These are phyloP conservation scores for Lithodes maja DNA, from an alignment of 2,888 invertebrate species.

Conservation along the genomic window DNA sequence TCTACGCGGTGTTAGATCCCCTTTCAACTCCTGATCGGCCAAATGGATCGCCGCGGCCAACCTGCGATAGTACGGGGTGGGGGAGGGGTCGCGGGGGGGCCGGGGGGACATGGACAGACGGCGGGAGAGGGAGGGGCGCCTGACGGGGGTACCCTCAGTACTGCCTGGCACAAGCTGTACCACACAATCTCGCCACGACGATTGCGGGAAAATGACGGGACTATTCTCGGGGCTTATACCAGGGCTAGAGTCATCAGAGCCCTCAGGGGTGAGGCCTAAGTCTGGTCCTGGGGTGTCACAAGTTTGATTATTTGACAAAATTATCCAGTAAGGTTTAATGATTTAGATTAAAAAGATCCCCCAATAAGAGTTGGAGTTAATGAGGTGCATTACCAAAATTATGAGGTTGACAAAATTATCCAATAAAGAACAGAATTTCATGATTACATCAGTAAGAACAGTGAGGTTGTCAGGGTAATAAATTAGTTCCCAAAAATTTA, in stretches of 20 bases:
- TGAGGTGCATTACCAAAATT: no score
- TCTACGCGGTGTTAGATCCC: conserved; percentile 30
- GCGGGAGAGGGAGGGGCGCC: background rate
- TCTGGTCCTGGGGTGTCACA: background rate
- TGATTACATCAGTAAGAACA: no score
- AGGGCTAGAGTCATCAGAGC: conserved; percentile 64
- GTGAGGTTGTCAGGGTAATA: no score
- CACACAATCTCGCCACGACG: conserved; percentile 53
- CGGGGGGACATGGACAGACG: background rate
- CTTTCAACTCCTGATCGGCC: conserved; percentile 64
- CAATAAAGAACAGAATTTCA: no score
- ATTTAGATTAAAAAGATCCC: no score
- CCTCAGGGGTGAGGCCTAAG: conserved; percentile 3
- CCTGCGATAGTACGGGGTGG: conserved; percentile 66
- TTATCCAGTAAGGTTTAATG: no score
- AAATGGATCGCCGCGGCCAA: conserved; percentile 59
- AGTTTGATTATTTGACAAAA: background rate
- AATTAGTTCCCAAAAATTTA: no score
- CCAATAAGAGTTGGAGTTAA: no score
- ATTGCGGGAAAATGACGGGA: conserved; percentile 58
- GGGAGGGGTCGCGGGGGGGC: conserved; percentile 58
- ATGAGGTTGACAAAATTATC: no score
- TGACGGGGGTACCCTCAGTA: conserved; percentile 60
- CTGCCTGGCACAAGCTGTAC: conserved; percentile 44
- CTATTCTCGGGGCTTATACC: conserved; percentile 61